phyloP scores from a whole-genome alignment of 92 coral and sea anemone genomes.

The Pocillopora meandrina region DNA sequence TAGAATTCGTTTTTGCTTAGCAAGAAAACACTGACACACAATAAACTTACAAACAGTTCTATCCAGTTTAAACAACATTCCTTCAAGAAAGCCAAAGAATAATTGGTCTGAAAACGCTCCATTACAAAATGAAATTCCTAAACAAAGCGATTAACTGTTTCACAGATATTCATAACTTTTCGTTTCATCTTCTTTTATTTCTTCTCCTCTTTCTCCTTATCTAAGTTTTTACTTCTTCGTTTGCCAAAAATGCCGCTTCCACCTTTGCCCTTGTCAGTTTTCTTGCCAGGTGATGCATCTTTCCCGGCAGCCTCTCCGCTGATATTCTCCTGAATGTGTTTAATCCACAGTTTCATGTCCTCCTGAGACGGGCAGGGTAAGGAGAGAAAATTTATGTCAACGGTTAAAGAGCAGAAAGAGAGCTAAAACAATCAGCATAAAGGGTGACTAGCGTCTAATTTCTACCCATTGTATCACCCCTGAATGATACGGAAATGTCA shows the following conservation, averaged over 20 bases:
- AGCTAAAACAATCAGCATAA: too few species aligned
- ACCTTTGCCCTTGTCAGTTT: conserved; percentile 75
- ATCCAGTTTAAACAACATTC: neutral
- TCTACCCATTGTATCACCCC: too few species aligned
- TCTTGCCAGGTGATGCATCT: conserved; percentile 75
- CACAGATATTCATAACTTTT: conserved; percentile 33
- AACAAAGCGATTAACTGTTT: conserved; percentile 22
- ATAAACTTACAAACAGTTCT: conserved; percentile 8
- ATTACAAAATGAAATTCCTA: conserved; percentile 37
- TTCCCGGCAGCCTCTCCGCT: conserved; percentile 57
- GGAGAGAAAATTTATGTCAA: neutral
- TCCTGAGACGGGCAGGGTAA: conserved; percentile 56
- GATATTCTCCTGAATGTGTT: conserved; percentile 75
- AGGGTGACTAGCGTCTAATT: too few species aligned
- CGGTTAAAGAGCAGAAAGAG: too few species aligned
- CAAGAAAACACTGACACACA: neutral
- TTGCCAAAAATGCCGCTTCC: conserved; percentile 75
- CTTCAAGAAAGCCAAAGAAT: conserved; percentile 9
- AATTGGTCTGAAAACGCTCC: conserved; percentile 21
- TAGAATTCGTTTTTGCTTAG: neutral
- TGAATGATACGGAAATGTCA: too few species aligned
- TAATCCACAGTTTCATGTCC: conserved; percentile 94
- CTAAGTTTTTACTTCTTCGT: conserved; percentile 80
- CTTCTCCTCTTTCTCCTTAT: conserved; percentile 61
- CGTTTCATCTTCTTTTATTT: conserved; percentile 2